These are phyloP conservation scores for Dasysyrphus tricinctus DNA, from an alignment of 2,888 invertebrate species.

Conservation along the genomic window DNA sequence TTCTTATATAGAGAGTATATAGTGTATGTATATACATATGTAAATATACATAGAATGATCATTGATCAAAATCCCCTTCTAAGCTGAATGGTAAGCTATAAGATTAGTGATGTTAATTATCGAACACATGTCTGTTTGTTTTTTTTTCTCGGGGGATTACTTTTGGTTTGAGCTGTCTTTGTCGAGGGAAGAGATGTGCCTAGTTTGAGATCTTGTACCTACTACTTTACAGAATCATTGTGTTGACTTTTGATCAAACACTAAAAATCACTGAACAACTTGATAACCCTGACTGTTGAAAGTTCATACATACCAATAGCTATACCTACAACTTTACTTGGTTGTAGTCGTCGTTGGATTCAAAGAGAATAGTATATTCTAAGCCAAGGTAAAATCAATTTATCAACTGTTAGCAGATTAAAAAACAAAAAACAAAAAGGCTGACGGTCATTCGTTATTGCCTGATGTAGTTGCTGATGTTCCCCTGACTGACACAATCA, in stretches of 20 bases:
- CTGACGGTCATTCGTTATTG: constrained; percentile 35
- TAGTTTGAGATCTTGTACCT: constrained; percentile 16
- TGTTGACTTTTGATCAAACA: constrained; percentile 17
- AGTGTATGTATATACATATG: not conserved
- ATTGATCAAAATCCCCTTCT: constrained; percentile 17
- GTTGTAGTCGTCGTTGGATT: constrained; percentile 21
- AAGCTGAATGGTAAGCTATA: not conserved
- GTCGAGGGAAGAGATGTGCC: constrained; percentile 20
- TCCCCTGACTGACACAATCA: constrained; percentile 31
- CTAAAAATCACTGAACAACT: constrained; percentile 35
- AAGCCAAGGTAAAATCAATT: constrained; percentile 74
- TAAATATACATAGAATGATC: not conserved
- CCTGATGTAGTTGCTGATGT: constrained; percentile 21
- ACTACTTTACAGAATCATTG: constrained; percentile 8
- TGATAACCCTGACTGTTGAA: constrained; percentile 72
- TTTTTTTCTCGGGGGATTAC: constrained; percentile 30
- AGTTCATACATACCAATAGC: constrained; percentile 46
- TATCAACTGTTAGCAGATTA: constrained; percentile 64
- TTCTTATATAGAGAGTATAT: not conserved
- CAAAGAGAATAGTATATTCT: constrained; percentile 64
- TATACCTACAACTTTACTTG: not conserved
- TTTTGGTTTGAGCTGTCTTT: constrained; percentile 30
- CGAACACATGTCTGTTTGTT: constrained; percentile 27
- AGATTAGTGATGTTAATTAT: constrained; percentile 36
- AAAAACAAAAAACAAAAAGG: constrained; percentile 18